Conservation (phyloP, 2,888 invertebrate genomes). For the Cacoxenus indagator region DNA sequence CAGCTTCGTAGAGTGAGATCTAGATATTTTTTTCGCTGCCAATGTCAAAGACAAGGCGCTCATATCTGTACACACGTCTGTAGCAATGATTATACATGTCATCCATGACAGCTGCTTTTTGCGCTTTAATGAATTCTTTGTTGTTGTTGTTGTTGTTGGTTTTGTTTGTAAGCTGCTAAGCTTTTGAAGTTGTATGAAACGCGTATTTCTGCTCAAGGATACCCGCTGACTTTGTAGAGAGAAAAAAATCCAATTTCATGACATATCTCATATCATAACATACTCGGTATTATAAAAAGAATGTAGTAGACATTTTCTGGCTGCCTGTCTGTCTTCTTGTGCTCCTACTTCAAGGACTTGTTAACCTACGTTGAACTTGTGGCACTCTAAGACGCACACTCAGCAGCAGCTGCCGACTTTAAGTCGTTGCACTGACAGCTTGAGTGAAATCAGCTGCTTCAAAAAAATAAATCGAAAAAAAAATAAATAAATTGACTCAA, state of each 20-base stretch:
- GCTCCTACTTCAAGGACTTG: background rate
- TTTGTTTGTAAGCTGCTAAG: background rate
- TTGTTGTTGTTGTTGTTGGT: constrained; percentile 27
- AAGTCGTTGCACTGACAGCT: too few species aligned
- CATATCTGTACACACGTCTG: background rate
- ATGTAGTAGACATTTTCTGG: too few species aligned
- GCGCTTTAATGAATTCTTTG: constrained; percentile 30
- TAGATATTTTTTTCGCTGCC: too few species aligned
- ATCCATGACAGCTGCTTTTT: constrained; percentile 37
- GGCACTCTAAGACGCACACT: too few species aligned
- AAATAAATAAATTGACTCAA: too few species aligned
- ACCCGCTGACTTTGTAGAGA: background rate
- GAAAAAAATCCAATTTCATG: too few species aligned
- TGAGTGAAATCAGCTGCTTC: constrained; percentile 23
- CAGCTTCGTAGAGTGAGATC: background rate
- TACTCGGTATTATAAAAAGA: too few species aligned
- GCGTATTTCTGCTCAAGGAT: constrained; percentile 3
- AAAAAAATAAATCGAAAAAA: too few species aligned
- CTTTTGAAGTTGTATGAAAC: background rate
- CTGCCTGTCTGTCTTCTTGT: background rate
- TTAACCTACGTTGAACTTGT: constrained; percentile 12
- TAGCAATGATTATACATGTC: background rate
- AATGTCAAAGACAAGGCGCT: background rate
- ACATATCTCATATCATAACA: constrained; percentile 2
- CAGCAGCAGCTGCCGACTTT: background rate